Conservation (phyloP, 2,113 vertebrate species). For the Maccullochella peelii region DNA sequence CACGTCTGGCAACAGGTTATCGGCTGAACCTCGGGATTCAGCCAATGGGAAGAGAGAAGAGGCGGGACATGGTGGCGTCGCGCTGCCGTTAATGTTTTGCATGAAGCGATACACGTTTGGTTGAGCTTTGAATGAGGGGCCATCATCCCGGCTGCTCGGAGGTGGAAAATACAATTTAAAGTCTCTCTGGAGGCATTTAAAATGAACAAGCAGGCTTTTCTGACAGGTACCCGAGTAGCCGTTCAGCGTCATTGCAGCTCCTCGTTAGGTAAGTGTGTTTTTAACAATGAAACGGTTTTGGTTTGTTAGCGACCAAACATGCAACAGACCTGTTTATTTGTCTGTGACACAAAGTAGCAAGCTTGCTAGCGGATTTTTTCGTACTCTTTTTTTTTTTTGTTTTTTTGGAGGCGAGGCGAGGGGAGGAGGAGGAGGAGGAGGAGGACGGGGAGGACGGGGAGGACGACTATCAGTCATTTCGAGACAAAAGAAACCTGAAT, state of each 20-base stretch:
- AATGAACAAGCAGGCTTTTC: constrained; percentile 49
- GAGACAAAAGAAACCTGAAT: constrained; percentile 66
- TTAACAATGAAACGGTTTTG: background rate
- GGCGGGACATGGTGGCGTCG: constrained; percentile 47
- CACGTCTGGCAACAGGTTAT: constrained; percentile 40
- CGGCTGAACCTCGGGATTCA: background rate
- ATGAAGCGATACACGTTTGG: constrained; percentile 75
- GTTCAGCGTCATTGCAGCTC: constrained; percentile 11
- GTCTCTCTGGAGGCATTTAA: constrained; percentile 49
- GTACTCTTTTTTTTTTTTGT: constrained; percentile 25
- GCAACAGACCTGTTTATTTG: constrained; percentile 82
- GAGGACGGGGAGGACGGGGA: no score
- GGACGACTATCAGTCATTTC: constrained; percentile 49
- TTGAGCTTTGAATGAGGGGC: constrained; percentile 83
- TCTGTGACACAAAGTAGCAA: constrained; percentile 85
- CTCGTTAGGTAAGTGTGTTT: constrained; percentile 69
- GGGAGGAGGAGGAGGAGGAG: no score
- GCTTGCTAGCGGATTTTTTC: constrained; percentile 78
- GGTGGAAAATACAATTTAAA: constrained; percentile 77
- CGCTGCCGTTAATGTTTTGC: constrained; percentile 46
- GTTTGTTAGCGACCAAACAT: constrained; percentile 53
- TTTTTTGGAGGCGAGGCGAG: constrained; percentile 33
- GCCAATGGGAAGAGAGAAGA: constrained; percentile 71
- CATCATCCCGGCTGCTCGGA: constrained; percentile 81
- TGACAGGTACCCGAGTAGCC: constrained; percentile 36